Base-by-base conservation (phyloP, 2,113 vertebrate species). In the Dendrocopos noguchii region DNA sequence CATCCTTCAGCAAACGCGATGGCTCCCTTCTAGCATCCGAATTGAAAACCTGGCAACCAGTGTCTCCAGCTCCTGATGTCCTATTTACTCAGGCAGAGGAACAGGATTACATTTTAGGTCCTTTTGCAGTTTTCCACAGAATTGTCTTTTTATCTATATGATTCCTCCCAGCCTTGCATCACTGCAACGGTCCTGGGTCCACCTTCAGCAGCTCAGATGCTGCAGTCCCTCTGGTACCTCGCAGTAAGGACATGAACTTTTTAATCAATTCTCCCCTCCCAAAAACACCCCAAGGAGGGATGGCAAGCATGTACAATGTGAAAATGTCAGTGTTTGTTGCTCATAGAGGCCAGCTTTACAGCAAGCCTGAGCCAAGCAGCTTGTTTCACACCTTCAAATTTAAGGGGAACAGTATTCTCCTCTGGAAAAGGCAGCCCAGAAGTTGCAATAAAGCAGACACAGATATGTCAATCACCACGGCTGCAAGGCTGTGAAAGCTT, bases 351-450 rank as follows among this genome's bases (percentile, higher is more conserved):
- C 77, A 90, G 91, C 82, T 91, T 87, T 87, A 44, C 89, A 96
- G 92, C 15, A 5, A 84, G 87, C 28, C 78, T 42, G 64, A 89
- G 94, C 92, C 94, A 92, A 87, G 91, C 92, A 93, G 93, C 84
- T 92, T 92, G 92, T 91, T 95, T 95, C 89, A 93, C 95, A 93
- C 96, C 91, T 87, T 70, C 91, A 42, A 29, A 52, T 89, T 84
- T 61, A 74, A 92, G 89, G 81, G 89, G 94, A 91, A 60, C 78
- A 71, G 87, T 7, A 81, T 33, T 94, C 68, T 93, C 92, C 92
- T 91, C 94, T 96, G 96, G 91, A 93, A 94, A 78, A 74, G 3
- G 1, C 1, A 2, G 61, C 79, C 90, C 93, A 92, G 88, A 89
- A 59, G 27, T 44, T 79, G 92, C 90, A 94, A 21, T 50, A 36